These are phyloP conservation scores for Falco biarmicus DNA, from an alignment of 2,797 vertebrate genomes.

Conservation along the genomic window DNA sequence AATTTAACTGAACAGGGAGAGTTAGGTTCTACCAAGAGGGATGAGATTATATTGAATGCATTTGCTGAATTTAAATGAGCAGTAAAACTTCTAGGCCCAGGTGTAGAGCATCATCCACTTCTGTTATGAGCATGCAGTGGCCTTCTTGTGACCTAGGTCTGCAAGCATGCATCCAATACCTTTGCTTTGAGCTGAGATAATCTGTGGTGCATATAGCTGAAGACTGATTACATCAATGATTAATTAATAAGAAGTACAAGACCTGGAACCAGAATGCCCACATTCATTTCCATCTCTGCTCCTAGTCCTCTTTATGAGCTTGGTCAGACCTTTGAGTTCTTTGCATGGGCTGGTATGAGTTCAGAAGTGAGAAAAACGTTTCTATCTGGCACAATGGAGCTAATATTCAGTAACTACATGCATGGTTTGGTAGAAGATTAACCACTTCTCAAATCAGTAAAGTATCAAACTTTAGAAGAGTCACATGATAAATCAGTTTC, in stretches of 20 bases:
- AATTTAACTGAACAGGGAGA: not conserved
- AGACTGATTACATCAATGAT: not conserved
- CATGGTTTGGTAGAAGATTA: fast-evolving
- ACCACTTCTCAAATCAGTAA: not conserved
- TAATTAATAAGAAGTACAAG: not conserved
- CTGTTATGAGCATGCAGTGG: fast-evolving
- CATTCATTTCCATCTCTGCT: not conserved
- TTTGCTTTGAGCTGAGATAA: not conserved
- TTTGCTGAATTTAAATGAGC: not conserved
- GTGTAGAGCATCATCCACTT: not conserved
- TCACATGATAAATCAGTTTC: not conserved
- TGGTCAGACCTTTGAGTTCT: not conserved
- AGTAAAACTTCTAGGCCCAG: not conserved
- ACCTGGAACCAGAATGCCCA: not conserved
- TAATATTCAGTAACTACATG: not conserved
- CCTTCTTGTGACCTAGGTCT: not conserved
- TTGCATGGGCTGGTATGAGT: not conserved
- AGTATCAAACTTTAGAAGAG: not conserved
- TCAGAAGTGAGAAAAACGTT: not conserved
- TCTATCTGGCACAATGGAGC: not conserved
- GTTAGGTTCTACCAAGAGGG: not conserved
- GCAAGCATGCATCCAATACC: fast-evolving
- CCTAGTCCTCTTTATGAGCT: not conserved
- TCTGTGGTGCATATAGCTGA: fast-evolving
- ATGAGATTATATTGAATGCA: not conserved